A percentile compares a stretch with the other conserved stretches of the same genome.
These are phyloP conservation scores for Athetis lepigone DNA, from an alignment of 2,888 invertebrate genomes.

Conservation along the genomic window DNA sequence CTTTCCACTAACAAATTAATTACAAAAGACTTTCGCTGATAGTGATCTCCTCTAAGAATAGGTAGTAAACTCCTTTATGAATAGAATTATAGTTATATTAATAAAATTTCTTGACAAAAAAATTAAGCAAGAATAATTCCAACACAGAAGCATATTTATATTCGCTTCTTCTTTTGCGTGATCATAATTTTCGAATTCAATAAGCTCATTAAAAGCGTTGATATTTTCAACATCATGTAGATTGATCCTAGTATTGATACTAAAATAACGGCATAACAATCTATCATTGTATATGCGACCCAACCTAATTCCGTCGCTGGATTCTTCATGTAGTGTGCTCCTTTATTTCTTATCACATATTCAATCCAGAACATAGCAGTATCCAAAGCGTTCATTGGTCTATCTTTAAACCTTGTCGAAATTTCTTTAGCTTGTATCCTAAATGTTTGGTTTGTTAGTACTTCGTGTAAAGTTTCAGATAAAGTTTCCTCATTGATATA, in stretches of 20 bases:
- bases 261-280: slow-evolving; percentile 80
- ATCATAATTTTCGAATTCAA: slow-evolving; percentile 39
- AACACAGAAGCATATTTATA: slow-evolving; percentile 16
- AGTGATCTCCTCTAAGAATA: too few relatives aligned
- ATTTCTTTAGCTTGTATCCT: slow-evolving; percentile 77
- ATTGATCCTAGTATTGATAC: slow-evolving; percentile 47
- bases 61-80: too few relatives aligned
- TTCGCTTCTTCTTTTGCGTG: slow-evolving; percentile 44
- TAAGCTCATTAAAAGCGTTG: slow-evolving; percentile 23
- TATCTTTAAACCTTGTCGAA: slow-evolving; percentile 87
- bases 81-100: too few relatives aligned
- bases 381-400: slow-evolving; percentile 87
- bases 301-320: slow-evolving; percentile 84
- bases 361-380: slow-evolving; percentile 90
- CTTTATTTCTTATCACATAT: slow-evolving; percentile 90
- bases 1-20: too few relatives aligned
- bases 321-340: slow-evolving; percentile 87
- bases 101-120: too few relatives aligned
- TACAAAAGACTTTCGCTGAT: too few relatives aligned
- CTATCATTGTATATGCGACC: slow-evolving; percentile 82
- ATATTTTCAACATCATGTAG: slow-evolving; percentile 54
- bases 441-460: slow-evolving; percentile 80
- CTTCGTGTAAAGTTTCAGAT: slow-evolving; percentile 73
- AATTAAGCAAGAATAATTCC: too few relatives aligned
- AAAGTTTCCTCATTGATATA: slow-evolving; percentile 84